Percentiles rank a stretch among this genome's conserved stretches.
These are phyloP conservation scores for Amblyjoppa proteus DNA, from an alignment of 2,888 invertebrate genomes.

Conservation along the genomic window DNA sequence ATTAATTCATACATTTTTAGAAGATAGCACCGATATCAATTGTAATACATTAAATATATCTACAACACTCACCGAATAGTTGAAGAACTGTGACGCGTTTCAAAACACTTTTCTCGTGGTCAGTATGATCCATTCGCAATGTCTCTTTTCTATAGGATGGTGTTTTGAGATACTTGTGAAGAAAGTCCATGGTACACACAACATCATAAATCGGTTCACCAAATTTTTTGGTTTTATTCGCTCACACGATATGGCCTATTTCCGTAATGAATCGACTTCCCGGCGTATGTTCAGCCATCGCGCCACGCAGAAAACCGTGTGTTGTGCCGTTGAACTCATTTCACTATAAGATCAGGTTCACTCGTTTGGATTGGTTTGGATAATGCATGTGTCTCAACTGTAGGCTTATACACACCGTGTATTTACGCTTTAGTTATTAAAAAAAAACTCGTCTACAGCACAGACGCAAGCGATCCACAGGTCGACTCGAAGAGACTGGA, in stretches of 20 bases:
- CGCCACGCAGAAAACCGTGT: not conserved
- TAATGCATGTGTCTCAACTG: not conserved
- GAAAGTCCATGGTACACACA: not conserved
- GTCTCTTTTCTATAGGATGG: constrained; percentile 1
- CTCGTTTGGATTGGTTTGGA: not conserved
- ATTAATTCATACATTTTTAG: not conserved
- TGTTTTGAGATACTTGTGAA: not conserved
- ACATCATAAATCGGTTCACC: not conserved
- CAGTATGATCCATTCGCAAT: not conserved
- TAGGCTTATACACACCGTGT: no score
- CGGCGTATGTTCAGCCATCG: not conserved
- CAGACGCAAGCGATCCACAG: not conserved
- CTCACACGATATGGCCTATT: not conserved
- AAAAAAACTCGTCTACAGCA: no score
- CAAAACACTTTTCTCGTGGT: not conserved
- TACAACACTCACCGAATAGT: not conserved
- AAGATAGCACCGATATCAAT: no score
- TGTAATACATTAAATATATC: not conserved
- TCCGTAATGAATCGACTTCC: not conserved
- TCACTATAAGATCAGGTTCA: not conserved
- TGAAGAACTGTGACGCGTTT: not conserved
- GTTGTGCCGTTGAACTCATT: constrained; percentile 4
- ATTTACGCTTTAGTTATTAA: no score
- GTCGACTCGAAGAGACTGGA: not conserved
- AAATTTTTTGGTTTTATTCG: not conserved